Base-by-base conservation (phyloP, 1,140 invertebrate species). In the Drosophila jambulina region DNA sequence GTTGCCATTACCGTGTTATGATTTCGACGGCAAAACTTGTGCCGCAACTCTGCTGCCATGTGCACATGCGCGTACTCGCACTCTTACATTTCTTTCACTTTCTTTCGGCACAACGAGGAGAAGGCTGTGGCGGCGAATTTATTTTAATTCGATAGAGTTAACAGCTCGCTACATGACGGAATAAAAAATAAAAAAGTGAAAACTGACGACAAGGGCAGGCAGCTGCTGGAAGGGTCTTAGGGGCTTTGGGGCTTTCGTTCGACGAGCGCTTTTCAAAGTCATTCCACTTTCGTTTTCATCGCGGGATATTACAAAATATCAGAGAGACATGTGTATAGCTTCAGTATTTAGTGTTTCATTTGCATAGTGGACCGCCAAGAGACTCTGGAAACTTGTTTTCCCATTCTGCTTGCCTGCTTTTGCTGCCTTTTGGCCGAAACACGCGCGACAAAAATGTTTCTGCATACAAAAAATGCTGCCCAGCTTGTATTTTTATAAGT, bases 61-160 rank as follows among this genome's bases (percentile, higher is more conserved):
- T 72, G 68, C 70, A 60, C 70, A 74, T 72, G 48, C 36, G 43
- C 51, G 46, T 34, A 67, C 27, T 56, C 36, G 23, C 38, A 23
- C 45, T 42, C 48, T 40, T 67, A 58, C 60, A 77, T 86, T 82
- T 80, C 56, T 86, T 75, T 53, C 82, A 61, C 63, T 69, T 74
- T 46, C 71, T 59, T 75, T 62, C 56, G 46, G 38, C 38, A 40
- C 38, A 40, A n/a, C 38, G 38, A 40, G 38, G 38, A 40, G 38
- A 17, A 40, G 38, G 38, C 38, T n/a, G 38, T 40, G 38, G 62
- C 40, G 48, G 42, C n/a, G 48, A 49, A 63, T 71, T 62, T 83
- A 68, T 45, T 75, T 87, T 87, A 84, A 87, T 88, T 87, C 69
- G 68, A 87, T 87, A 56, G 82, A 78, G 70, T 80, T 87, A 80